A percentile compares a stretch with the other conserved stretches of the same genome.
phyloP scores from a whole-genome alignment of 1,140 invertebrate species.

The Drosophila guanche region DNA sequence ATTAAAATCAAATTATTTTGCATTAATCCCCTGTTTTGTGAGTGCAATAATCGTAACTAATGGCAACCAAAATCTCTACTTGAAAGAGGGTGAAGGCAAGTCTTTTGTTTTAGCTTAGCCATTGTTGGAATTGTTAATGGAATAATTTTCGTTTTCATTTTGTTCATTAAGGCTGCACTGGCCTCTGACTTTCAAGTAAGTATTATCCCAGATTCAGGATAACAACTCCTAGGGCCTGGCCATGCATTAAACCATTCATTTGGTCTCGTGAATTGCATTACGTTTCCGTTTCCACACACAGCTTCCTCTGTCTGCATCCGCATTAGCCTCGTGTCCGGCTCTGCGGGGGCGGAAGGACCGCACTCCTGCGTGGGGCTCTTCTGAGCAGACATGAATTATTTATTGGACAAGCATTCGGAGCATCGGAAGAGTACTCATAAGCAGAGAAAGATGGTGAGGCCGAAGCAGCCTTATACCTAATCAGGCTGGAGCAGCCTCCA shows the following conservation, averaged over 20 bases:
- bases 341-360: not conserved
- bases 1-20: too few species aligned
- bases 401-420: slow-evolving; percentile 60
- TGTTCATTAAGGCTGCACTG: too few species aligned
- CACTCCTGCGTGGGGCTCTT: slow-evolving; percentile 48
- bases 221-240: slow-evolving; percentile 1
- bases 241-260: slow-evolving; percentile 67
- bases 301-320: slow-evolving; percentile 43
- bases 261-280: slow-evolving; percentile 66
- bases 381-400: slow-evolving; percentile 77
- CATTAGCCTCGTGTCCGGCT: slow-evolving; percentile 16
- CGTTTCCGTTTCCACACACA: slow-evolving; percentile 46
- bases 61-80: too few species aligned
- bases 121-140: slow-evolving; percentile 40
- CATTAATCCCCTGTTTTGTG: too few species aligned
- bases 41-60: too few species aligned
- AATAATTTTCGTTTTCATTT: slow-evolving; percentile 24
- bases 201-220: slow-evolving; percentile 22
- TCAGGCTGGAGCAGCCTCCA: slow-evolving; percentile 13
- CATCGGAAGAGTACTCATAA: slow-evolving; percentile 66
- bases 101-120: slow-evolving; percentile 4
- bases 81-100: not conserved
- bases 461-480: slow-evolving; percentile 2
- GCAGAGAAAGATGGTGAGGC: slow-evolving; percentile 20
- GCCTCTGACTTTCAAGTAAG: not conserved